Base-by-base conservation (phyloP, 2,888 invertebrate species). In the Disparrhopalites patrizii region DNA sequence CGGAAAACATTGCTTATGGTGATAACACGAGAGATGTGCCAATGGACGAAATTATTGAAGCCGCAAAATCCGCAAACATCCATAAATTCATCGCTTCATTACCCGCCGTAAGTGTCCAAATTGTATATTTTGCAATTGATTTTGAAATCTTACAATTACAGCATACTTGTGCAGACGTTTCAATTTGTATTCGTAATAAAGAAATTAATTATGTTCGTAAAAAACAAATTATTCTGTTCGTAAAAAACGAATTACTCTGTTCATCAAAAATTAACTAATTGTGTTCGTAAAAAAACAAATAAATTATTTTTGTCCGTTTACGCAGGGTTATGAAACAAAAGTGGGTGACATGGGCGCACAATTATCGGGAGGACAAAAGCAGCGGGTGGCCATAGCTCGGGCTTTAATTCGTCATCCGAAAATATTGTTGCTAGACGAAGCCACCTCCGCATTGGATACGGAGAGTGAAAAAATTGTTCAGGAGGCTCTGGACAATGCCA, bases 21-120 rank as follows among this genome's bases (percentile, higher is more conserved):
- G 81, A 82, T 71, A 81, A 80, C 73, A 70, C 73, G 1, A 75
- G 80, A 30, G 70, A 75, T 2, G 79, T 81, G 2, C 76, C 81
- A 1, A 85, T 85, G 79, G 84, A 86, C 55, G 91, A 93, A 77
- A 84, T 94, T 55, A 86, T 92, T 1, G 82, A 84, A 27, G 89
- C 90, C 0, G 90, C 91, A 0, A 87, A 85, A 76, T 86, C 87
- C 77, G 91, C 93, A 0, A 94, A 93, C 76, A 92, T 93, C 74
- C 93, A 94, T 77, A 86, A 85, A 76, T 94, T 93, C 76, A 87
- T 94, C 61, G 76, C 85, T 1, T 83, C 86, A 8, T 79, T 93
- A 70, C 93, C 93, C 43, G 63, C 77, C 2, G 79, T 79, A 77
- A 67, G 68, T 20, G n/a, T 51, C 18, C 18, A 15, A 7, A 36